These are phyloP conservation scores for Corbicula japonica DNA, from an alignment of 2,888 invertebrate species.

Conservation along the genomic window DNA sequence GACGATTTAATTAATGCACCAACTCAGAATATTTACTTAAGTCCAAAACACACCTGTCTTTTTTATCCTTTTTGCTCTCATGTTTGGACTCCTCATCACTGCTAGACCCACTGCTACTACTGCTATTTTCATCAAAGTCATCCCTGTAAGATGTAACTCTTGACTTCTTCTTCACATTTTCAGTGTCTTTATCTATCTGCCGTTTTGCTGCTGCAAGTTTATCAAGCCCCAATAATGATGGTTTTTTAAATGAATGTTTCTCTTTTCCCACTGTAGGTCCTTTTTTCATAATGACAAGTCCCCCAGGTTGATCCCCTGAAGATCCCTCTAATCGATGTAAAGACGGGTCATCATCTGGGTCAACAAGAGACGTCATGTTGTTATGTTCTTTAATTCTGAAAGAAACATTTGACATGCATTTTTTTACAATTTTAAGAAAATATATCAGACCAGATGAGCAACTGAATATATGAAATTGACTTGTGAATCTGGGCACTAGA, in stretches of 20 bases:
- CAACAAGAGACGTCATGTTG: too few relatives aligned
- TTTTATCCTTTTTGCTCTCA: slow-evolving; percentile 27
- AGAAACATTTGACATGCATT: too few relatives aligned
- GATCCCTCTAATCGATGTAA: slow-evolving; percentile 85
- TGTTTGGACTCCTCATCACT: slow-evolving; percentile 58
- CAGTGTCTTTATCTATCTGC: slow-evolving; percentile 59
- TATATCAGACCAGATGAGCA: too few relatives aligned
- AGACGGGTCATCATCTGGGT: slow-evolving; percentile 77
- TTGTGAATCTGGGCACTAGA: too few relatives aligned
- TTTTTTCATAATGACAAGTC: slow-evolving; percentile 86
- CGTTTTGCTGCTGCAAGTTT: slow-evolving; percentile 86
- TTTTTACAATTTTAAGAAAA: too few relatives aligned
- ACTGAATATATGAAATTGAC: too few relatives aligned
- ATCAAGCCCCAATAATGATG: slow-evolving; percentile 87
- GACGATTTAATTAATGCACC: too few relatives aligned
- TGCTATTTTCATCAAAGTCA: slow-evolving; percentile 73
- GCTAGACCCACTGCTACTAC: slow-evolving; percentile 59
- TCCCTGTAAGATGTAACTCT: slow-evolving; percentile 81
- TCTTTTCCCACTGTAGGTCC: slow-evolving; percentile 67
- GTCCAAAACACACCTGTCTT: slow-evolving; percentile 20
- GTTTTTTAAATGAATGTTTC: slow-evolving; percentile 77
- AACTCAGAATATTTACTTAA: too few relatives aligned
- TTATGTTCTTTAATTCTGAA: too few relatives aligned
- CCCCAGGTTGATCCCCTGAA: slow-evolving; percentile 81
- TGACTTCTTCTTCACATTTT: slow-evolving; percentile 77